Evolutionary conservation across 1,140 invertebrate species (phyloP).

Genomic region (Heliconius hermathena): DNA sequence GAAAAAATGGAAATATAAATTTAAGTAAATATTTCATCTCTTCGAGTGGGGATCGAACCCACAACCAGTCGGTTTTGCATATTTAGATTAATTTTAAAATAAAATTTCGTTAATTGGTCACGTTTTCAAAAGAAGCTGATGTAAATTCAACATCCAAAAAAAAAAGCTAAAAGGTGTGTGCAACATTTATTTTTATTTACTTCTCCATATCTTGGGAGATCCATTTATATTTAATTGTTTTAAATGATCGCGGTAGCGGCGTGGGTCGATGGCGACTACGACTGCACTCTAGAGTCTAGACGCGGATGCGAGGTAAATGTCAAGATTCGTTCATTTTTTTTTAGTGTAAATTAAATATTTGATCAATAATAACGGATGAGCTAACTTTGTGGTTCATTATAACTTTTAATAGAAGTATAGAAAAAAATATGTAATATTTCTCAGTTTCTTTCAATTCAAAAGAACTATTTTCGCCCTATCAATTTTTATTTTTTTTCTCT

Average conservation of each 20-base stretch:
- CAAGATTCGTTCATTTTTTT: constrained; percentile 20
- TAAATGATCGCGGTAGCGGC: background rate
- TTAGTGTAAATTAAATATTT: constrained; percentile 6
- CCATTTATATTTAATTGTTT: background rate
- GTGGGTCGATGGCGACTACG: background rate
- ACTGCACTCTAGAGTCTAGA: constrained; percentile 12
- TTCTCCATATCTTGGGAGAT: background rate
- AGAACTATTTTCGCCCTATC: too few species aligned
- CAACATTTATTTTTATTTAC: background rate
- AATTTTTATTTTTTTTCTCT: too few species aligned
- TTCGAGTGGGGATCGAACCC: too few species aligned
- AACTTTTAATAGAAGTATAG: background rate
- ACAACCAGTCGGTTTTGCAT: too few species aligned
- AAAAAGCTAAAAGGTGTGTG: too few species aligned
- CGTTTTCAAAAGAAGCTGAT: background rate
- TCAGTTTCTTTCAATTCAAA: too few species aligned
- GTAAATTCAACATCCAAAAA: background rate
- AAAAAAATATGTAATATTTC: too few species aligned
- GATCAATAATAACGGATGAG: constrained; percentile 21
- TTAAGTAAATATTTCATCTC: too few species aligned
- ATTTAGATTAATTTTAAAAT: background rate
- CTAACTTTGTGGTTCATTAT: constrained; percentile 12
- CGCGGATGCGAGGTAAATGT: constrained; percentile 20
- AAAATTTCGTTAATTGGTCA: background rate
- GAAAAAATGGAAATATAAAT: too few species aligned